These are phyloP conservation scores for Hypena proboscidalis DNA, from an alignment of 2,888 invertebrate genomes.

Conservation along the genomic window DNA sequence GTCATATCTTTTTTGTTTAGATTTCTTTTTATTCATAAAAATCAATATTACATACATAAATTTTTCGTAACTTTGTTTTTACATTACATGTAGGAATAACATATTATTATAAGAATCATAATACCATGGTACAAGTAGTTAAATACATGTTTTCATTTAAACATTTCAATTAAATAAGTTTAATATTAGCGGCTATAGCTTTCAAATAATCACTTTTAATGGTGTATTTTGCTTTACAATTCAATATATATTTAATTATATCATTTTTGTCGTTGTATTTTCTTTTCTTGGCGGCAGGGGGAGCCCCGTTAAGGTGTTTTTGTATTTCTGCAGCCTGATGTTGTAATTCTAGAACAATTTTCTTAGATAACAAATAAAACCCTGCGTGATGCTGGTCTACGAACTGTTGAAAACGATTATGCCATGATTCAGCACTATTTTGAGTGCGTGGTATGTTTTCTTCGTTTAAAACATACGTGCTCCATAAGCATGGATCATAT, in stretches of 20 bases:
- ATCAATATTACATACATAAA: too few relatives aligned
- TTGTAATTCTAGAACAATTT: conserved; percentile 1
- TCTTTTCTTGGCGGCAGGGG: conserved; percentile 3
- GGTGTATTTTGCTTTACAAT: not conserved
- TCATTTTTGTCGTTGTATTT: conserved; percentile 5
- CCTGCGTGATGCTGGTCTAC: not conserved
- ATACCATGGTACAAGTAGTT: too few relatives aligned
- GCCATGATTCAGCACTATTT: not conserved
- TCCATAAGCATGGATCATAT: not conserved
- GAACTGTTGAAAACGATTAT: not conserved
- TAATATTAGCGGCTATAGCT: not conserved
- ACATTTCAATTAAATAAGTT: not conserved
- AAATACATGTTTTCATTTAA: too few relatives aligned
- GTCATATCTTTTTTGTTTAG: too few relatives aligned
- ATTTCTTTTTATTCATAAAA: too few relatives aligned
- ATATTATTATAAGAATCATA: too few relatives aligned
- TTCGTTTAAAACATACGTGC: not conserved
- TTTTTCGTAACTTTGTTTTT: too few relatives aligned
- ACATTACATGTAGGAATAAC: too few relatives aligned
- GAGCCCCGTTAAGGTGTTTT: conserved; percentile 4
- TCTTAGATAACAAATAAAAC: too few relatives aligned
- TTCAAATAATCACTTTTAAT: conserved; percentile 2
- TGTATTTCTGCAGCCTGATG: conserved; percentile 3
- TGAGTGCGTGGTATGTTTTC: not conserved
- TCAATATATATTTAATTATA: not conserved